Conservation (phyloP, 2,113 vertebrate genomes). For the Tetrao urogallus region DNA sequence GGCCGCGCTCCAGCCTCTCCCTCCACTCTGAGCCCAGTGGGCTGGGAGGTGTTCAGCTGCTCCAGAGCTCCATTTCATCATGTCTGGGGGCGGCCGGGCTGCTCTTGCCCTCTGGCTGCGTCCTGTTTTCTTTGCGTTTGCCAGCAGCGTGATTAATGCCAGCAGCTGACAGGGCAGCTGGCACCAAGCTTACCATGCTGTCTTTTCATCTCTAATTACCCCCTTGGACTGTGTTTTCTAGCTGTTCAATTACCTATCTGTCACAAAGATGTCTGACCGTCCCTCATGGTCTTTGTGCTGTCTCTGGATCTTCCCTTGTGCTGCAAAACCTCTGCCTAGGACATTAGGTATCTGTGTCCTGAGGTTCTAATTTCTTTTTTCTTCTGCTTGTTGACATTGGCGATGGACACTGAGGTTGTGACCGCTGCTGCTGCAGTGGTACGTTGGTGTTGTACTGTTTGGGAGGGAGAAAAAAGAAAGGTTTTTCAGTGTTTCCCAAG, state of each 20-base stretch:
- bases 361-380: not conserved
- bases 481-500: not conserved
- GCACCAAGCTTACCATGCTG: not conserved
- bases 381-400: not conserved
- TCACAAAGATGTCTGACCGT: not conserved
- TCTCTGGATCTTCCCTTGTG: not conserved
- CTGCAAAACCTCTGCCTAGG: not conserved
- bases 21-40: not conserved
- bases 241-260: slow-evolving; percentile 5
- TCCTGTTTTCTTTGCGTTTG: slow-evolving; percentile 54
- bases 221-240: not conserved
- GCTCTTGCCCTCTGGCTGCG: not conserved
- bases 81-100: not conserved
- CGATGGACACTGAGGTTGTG: not conserved
- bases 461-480: not conserved
- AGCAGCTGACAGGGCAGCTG: slow-evolving; percentile 27
- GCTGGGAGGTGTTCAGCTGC: not conserved
- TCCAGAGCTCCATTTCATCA: not conserved
- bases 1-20: not conserved
- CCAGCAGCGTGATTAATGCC: slow-evolving; percentile 24
- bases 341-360: not conserved
- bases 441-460: not conserved
- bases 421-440: not conserved
- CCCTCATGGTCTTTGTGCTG: not conserved
- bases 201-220: slow-evolving; percentile 52